A percentile compares a stretch with the other conserved stretches of the same genome.
These are phyloP conservation scores for Sinocyclocheilus rhinocerous DNA, from an alignment of 2,113 vertebrate species.

Conservation along the genomic window DNA sequence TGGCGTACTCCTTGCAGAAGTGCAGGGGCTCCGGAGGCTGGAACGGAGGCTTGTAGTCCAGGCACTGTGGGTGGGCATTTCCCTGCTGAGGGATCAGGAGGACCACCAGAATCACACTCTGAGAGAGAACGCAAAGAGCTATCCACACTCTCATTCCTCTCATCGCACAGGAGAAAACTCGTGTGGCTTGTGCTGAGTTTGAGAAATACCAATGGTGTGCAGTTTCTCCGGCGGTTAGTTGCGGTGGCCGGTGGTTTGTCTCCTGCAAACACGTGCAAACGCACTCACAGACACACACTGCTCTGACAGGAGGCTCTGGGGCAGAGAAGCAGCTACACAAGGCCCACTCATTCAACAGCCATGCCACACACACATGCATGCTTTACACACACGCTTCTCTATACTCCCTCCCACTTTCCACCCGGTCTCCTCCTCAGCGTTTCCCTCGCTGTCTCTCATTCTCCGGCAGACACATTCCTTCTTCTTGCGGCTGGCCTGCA, in stretches of 20 bases:
- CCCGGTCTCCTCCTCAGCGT: conserved; percentile 46
- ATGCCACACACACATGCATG: conserved; percentile 46
- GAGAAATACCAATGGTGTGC: conserved; percentile 17
- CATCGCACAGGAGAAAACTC: conserved; percentile 38
- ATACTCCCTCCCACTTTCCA: conserved; percentile 40
- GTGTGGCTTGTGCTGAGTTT: conserved; percentile 25
- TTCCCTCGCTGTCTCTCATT: conserved; percentile 43
- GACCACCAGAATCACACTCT: conserved; percentile 56
- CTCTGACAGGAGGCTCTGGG: conserved; percentile 41
- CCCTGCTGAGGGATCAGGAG: conserved; percentile 63
- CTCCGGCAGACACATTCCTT: conserved; percentile 46
- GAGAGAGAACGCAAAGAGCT: background rate
- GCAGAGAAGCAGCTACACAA: conserved; percentile 47
- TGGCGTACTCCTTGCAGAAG: conserved; percentile 79
- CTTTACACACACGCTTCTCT: conserved; percentile 13
- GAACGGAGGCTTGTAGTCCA: conserved; percentile 84
- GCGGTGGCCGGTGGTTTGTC: conserved; percentile 12
- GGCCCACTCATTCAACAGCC: conserved; percentile 75
- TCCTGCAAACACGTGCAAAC: background rate
- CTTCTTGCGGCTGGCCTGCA: conserved; percentile 16
- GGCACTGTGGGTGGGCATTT: conserved; percentile 76
- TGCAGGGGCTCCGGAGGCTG: conserved; percentile 74
- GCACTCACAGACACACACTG: conserved; percentile 23
- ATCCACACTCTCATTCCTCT: conserved; percentile 30
- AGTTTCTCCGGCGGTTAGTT: background rate